These are phyloP conservation scores for Leucania comma DNA, from an alignment of 2,888 invertebrate genomes.

Conservation along the genomic window DNA sequence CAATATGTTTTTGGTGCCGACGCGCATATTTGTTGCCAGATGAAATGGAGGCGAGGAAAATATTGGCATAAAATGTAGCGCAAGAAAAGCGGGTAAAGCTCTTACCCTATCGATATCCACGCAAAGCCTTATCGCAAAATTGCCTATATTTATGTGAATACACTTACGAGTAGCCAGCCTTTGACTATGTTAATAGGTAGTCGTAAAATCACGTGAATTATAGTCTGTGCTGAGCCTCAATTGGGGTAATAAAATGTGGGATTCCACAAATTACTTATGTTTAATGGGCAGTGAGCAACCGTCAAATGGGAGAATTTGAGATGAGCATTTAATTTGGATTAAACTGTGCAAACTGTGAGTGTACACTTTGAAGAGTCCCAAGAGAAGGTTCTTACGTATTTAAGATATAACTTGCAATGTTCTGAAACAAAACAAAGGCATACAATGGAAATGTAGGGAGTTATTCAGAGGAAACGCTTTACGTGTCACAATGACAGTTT, in stretches of 20 bases:
- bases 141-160: slow-evolving; percentile 44
- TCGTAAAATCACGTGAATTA: slow-evolving; percentile 59
- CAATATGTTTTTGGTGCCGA: slow-evolving; percentile 18
- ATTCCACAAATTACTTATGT: slow-evolving; percentile 49
- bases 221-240: slow-evolving; percentile 36
- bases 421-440: slow-evolving; percentile 16
- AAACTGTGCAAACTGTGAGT: slow-evolving; percentile 9
- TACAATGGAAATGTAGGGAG: slow-evolving; percentile 6
- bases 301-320: slow-evolving; percentile 19
- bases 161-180: slow-evolving; percentile 35
- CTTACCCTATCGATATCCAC: slow-evolving; percentile 26
- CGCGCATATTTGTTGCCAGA: slow-evolving; percentile 32
- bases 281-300: slow-evolving; percentile 34
- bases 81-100: slow-evolving; percentile 36
- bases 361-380: not conserved
- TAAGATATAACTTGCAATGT: slow-evolving; percentile 9
- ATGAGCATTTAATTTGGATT: slow-evolving; percentile 18
- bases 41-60: slow-evolving; percentile 36
- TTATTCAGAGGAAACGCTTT: slow-evolving; percentile 27
- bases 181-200: slow-evolving; percentile 48
- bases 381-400: not conserved
- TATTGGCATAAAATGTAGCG: slow-evolving; percentile 37
- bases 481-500: slow-evolving; percentile 33
- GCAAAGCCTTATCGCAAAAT: slow-evolving; percentile 40
- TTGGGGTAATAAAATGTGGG: slow-evolving; percentile 45